Evolutionary conservation across 2,888 invertebrate species (phyloP).

Genomic region (Synanthedon vespiformis): DNA sequence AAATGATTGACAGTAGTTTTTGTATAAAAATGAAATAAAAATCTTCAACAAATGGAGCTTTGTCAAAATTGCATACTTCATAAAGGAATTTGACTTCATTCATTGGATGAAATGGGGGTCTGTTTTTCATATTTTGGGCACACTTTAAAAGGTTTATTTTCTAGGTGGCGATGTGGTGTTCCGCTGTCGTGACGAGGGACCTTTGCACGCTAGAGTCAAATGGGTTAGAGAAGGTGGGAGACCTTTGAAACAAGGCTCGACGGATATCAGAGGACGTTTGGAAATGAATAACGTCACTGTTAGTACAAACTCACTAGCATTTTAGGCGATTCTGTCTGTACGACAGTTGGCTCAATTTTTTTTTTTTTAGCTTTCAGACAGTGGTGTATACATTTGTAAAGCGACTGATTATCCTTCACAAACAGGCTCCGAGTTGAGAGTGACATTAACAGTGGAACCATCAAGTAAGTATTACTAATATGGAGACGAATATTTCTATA

Average conservation of each 20-base stretch:
- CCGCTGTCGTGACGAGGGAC: conserved; percentile 93
- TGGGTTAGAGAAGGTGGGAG: conserved; percentile 80
- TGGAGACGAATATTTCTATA: neutral
- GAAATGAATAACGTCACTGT: conserved; percentile 87
- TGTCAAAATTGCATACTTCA: neutral
- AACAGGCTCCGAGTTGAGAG: conserved; percentile 76
- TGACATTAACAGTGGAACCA: conserved; percentile 77
- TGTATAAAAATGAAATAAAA: too few species aligned
- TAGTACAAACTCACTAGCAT: conserved; percentile 16
- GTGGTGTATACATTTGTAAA: conserved; percentile 87
- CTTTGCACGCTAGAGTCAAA: conserved; percentile 77
- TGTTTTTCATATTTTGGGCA: neutral
- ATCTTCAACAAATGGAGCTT: too few species aligned
- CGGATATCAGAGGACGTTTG: conserved; percentile 81
- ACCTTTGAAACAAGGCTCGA: conserved; percentile 82
- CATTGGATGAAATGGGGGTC: too few species aligned
- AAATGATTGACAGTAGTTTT: too few species aligned
- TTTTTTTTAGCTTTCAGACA: conserved; percentile 72
- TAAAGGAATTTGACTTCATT: neutral
- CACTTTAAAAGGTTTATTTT: conserved; percentile 2
- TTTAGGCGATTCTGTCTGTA: neutral
- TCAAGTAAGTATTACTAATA: conserved; percentile 73
- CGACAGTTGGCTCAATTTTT: neutral
- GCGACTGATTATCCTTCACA: conserved; percentile 76
- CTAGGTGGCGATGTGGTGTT: conserved; percentile 92